Evolutionary conservation across 2,797 vertebrate species (phyloP), one percentile per base, ranked within the genome.

Genomic region (Hypotaenidia philippensis): DNA sequence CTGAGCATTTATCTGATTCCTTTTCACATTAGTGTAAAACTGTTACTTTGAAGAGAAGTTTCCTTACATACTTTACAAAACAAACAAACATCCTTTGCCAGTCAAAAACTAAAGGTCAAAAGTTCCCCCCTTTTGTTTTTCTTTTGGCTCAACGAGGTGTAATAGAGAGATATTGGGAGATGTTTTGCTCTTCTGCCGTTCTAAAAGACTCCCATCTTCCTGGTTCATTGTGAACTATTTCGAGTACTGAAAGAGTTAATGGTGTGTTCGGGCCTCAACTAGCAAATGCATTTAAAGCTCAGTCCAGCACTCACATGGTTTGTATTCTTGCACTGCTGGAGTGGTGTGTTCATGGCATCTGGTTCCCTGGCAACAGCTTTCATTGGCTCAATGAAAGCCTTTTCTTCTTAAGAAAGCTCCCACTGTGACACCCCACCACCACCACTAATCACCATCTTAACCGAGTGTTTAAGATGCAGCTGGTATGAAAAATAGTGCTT

Each of bases 341-440:
- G 97, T 97, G 96, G 97, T 95, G 95, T 97, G 98, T 98, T 98
- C 97, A 89, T 97, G 97, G 98, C 98, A 98, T 98, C 98, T 98
- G 98, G 98, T 98, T 98, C 98, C 98, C 97, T 98, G 98, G 98
- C 98, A 98, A 98, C 98, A 97, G 98, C 98, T 98, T 98, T 97
- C 98, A 98, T 97, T 96, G 98, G 97, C 97, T 98, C 98, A 97
- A 95, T 98, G 98, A 98, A 98, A 98, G 98, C 95, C 98, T 96
- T 98, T 98, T 98, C 98, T 98, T 98, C 97, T 97, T 97, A 96
- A 97, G 97, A 98, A 98, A 97, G 96, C 97, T 98, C 98, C 98
- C 95, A 97, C 98, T 95, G 98, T 93, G 98, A 96, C 95, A 95
- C 96, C 96, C 97, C 96, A 96, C 97, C 96, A 97, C 97, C 97